Evolutionary conservation across 2,888 invertebrate genomes (phyloP).

Genomic region (Caenorhabditis panamensis): DNA sequence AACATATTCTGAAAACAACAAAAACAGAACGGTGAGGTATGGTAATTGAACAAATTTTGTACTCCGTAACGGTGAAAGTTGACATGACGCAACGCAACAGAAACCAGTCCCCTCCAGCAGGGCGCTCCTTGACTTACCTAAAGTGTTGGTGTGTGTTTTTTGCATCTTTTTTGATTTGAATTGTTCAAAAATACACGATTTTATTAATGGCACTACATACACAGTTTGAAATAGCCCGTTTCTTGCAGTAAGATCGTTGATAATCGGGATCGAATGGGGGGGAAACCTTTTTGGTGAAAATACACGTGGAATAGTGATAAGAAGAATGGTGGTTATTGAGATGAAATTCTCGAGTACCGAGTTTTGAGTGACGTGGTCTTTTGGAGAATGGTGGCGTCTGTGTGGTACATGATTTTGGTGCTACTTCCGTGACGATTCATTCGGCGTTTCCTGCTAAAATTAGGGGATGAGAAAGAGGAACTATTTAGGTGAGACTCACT

Average conservation of each 20-base stretch:
- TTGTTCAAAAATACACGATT: too few species aligned
- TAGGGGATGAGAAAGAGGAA: not conserved
- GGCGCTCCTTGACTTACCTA: not conserved
- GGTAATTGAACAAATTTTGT: too few species aligned
- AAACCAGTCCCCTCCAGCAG: too few species aligned
- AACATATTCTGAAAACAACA: too few species aligned
- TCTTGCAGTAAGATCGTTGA: slow-evolving; percentile 24
- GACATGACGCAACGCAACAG: too few species aligned
- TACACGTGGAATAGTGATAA: slow-evolving; percentile 23
- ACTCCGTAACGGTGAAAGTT: too few species aligned
- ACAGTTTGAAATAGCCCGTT: not conserved
- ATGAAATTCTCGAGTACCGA: slow-evolving; percentile 46
- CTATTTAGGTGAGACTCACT: slow-evolving; percentile 26
- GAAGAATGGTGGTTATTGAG: not conserved
- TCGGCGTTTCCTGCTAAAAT: slow-evolving; percentile 34
- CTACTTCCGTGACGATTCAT: slow-evolving; percentile 48
- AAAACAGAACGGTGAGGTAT: too few species aligned
- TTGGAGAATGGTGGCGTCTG: slow-evolving; percentile 23
- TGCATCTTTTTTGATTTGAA: not conserved
- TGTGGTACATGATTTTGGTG: slow-evolving; percentile 43
- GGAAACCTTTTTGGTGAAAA: not conserved
- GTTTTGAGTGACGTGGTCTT: slow-evolving; percentile 40
- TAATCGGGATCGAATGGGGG: too few species aligned
- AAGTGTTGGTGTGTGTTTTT: not conserved
- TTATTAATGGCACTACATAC: not conserved